phyloP scores from a whole-genome alignment of 2,113 vertebrate genomes.

The Daubentonia madagascariensis region DNA sequence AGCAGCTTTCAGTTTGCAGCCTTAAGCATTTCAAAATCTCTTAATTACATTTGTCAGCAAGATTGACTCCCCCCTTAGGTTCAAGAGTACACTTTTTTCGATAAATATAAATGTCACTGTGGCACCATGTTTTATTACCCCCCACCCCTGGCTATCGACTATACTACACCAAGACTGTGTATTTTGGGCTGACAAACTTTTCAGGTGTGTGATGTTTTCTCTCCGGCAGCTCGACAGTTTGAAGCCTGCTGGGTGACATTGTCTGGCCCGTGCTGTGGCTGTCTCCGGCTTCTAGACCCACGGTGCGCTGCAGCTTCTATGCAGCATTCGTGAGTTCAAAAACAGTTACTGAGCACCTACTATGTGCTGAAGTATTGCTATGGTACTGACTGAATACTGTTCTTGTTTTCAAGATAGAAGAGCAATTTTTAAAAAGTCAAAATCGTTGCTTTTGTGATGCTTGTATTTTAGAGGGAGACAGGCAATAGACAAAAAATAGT shows the following conservation, averaged over 20 bases:
- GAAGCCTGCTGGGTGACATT: not conserved
- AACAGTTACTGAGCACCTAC: too few species aligned
- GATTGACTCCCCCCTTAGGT: too few species aligned
- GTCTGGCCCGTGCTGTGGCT: not conserved
- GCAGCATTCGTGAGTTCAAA: not conserved
- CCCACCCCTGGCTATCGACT: fast-evolving
- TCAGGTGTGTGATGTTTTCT: too few species aligned
- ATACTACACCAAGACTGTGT: fast-evolving
- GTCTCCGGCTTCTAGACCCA: not conserved
- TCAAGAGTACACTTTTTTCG: not conserved
- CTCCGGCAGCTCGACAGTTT: not conserved
- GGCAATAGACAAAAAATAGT: fast-evolving
- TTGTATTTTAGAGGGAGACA: not conserved
- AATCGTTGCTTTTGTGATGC: fast-evolving
- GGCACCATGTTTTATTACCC: fast-evolving
- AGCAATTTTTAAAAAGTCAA: fast-evolving
- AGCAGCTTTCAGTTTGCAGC: not conserved
- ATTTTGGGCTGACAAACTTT: not conserved
- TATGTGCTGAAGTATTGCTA: too few species aligned
- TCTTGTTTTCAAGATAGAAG: fast-evolving
- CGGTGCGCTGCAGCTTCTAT: fast-evolving
- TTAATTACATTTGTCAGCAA: not conserved
- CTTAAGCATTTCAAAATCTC: not conserved
- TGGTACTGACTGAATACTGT: not conserved
- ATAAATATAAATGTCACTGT: not conserved